phyloP scores from a whole-genome alignment of 2,888 invertebrate genomes.

The Diaphora mendica region DNA sequence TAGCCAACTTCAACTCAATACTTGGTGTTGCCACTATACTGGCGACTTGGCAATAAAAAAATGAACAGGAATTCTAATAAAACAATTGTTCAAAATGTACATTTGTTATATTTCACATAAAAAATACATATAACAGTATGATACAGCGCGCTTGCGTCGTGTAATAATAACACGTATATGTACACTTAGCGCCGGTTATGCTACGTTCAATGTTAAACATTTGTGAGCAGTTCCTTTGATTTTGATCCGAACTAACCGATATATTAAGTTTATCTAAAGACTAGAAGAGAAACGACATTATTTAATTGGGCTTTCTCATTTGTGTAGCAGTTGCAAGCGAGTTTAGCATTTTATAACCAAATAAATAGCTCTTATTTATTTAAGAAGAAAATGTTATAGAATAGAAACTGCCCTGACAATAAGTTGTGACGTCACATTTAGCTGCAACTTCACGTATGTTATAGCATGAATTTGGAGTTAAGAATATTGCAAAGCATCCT shows the following conservation, averaged over 20 bases:
- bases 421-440: background rate
- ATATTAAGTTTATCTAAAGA: conserved; percentile 32
- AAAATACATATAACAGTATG: conserved; percentile 77
- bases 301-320: conserved; percentile 12
- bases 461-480: no score
- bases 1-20: conserved; percentile 18
- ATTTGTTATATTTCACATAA: conserved; percentile 84
- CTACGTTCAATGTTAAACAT: conserved; percentile 35
- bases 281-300: conserved; percentile 35
- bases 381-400: conserved; percentile 34
- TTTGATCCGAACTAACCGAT: conserved; percentile 29
- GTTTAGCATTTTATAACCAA: conserved; percentile 38
- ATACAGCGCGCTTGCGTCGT: conserved; percentile 67
- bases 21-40: background rate
- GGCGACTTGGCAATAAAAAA: background rate
- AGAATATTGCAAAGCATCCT: no score
- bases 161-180: conserved; percentile 63
- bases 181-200: conserved; percentile 41
- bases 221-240: conserved; percentile 41
- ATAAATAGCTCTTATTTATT: conserved; percentile 41
- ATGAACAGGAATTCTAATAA: conserved; percentile 59
- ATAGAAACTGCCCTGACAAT: conserved; percentile 13
- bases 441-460: no score
- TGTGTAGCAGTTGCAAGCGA: conserved; percentile 43
- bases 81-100: conserved; percentile 78